Base-by-base conservation (phyloP, 1,140 invertebrate genomes). In the Drosophila asahinai region DNA sequence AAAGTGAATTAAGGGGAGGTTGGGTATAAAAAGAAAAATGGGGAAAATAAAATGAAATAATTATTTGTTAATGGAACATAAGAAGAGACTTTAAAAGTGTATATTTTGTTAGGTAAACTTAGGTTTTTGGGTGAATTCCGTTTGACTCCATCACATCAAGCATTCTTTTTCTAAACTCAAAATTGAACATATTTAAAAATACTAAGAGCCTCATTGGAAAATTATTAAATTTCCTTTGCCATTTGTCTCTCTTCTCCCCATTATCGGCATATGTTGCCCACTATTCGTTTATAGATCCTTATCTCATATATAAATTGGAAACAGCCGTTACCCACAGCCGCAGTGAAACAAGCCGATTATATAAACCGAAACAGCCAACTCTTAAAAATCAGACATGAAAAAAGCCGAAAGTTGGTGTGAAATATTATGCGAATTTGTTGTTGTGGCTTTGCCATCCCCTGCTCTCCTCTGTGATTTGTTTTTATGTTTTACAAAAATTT, bases 401-500 rank as follows among this genome's bases (percentile, higher is more conserved):
- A 81, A 82, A 55, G 43, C 40, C 76, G 72, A 80, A 74, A 68
- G 72, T 64, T 90, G 86, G 86, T 90, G 86, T 90, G 86, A 90
- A 89, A 90, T 90, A 90, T 90, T 90, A 90, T 90, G 86, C 86
- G 86, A 90, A 90, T 77, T 86, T 84, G 67, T 75, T 66, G 38
- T 15, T 47, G 45, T 47, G 47, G 60, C 38, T 36, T 60, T 38
- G 17, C 38, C 42, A n/a, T 45, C 22, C 25, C 42, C 17, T 5
- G 5, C 33, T 30, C 12, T 11, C 47, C 40, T 33, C 68, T 42
- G 59, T 66, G 84, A 84, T 87, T 81, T 81, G 81, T 49, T 89
- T 89, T 89, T 84, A 81, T 87, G 84, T 89, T 87, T 89, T 89
- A 79, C 67, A 90, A 80, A 90, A 90, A 90, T 90, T 90, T 86